Evolutionary conservation across 2,797 vertebrate species (phyloP).

Genomic region (Amniataba percoides): DNA sequence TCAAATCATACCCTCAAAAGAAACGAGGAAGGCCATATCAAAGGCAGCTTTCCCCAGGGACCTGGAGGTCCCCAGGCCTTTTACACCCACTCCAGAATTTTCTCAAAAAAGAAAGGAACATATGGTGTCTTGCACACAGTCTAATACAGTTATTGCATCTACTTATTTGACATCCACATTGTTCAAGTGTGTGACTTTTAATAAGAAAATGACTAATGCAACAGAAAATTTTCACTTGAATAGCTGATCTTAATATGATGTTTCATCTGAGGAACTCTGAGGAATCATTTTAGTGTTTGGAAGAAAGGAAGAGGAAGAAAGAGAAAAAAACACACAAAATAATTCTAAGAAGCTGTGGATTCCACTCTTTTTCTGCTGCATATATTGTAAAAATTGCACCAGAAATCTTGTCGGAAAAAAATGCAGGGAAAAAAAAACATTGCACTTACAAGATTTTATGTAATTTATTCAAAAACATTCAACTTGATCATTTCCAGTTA

Average conservation of each 20-base stretch:
- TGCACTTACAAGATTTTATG: no score
- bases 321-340: no score
- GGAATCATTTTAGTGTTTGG: no score
- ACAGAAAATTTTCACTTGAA: background rate
- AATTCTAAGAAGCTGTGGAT: no score
- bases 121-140: background rate
- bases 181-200: background rate
- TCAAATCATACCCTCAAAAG: slow-evolving; percentile 40
- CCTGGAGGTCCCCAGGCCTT: background rate
- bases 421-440: no score
- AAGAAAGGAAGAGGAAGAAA: no score
- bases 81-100: slow-evolving; percentile 1
- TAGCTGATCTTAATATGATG: background rate
- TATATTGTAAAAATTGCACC: no score
- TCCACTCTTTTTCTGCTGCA: no score
- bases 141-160: background rate
- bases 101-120: slow-evolving; percentile 2
- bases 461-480: no score
- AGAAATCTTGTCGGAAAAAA: no score
- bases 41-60: slow-evolving; percentile 28
- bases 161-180: background rate
- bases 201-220: background rate
- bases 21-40: slow-evolving; percentile 24
- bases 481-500: no score
- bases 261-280: no score